These are phyloP conservation scores for Fulmarus glacialis DNA, from an alignment of 2,113 vertebrate genomes.

Conservation along the genomic window DNA sequence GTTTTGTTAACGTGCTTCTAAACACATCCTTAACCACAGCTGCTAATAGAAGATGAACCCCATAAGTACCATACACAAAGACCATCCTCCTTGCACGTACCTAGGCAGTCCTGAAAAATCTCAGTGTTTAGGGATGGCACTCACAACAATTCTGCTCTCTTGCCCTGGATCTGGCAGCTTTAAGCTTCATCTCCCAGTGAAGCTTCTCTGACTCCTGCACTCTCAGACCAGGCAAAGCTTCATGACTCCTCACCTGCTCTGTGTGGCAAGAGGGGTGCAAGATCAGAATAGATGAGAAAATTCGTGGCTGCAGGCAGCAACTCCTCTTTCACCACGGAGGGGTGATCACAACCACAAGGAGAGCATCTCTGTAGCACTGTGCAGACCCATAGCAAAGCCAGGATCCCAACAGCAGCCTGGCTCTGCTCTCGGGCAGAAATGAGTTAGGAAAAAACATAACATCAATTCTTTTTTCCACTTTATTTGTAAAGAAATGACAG, in stretches of 20 bases:
- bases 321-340: neutral
- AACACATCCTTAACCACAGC: neutral
- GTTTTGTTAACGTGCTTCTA: neutral
- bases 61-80: fast-evolving
- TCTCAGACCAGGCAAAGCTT: neutral
- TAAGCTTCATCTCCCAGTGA: neutral
- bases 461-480: neutral
- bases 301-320: neutral
- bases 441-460: neutral
- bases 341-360: neutral
- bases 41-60: neutral
- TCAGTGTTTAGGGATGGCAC: neutral
- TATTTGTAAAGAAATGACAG: neutral
- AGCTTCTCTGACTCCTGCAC: neutral
- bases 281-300: neutral
- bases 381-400: neutral
- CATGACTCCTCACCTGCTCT: neutral
- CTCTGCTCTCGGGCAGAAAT: neutral
- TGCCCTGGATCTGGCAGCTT: neutral
- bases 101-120: neutral
- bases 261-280: neutral
- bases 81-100: neutral
- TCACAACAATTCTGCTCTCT: neutral
- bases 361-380: neutral
- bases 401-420: neutral